These are phyloP conservation scores for Columba janthina DNA, from an alignment of 2,113 vertebrate genomes.

Conservation along the genomic window DNA sequence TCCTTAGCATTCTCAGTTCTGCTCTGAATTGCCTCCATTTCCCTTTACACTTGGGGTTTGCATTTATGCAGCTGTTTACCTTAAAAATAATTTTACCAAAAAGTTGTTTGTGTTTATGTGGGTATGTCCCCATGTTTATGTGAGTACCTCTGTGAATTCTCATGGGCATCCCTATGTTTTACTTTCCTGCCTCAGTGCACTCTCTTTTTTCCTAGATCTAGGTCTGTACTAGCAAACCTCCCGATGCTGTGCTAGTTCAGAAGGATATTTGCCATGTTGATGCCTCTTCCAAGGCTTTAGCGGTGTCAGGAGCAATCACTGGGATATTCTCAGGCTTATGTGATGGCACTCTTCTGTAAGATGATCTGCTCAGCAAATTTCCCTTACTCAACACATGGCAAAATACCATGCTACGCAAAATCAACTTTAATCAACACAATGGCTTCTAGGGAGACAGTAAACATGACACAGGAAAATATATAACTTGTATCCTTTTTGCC, in stretches of 20 bases:
- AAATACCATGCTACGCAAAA: neutral
- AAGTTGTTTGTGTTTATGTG: neutral
- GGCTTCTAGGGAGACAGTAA: neutral
- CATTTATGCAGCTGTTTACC: neutral
- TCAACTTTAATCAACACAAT: neutral
- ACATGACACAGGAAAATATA: neutral
- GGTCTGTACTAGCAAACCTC: neutral
- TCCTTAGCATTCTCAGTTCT: neutral
- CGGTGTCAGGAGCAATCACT: neutral
- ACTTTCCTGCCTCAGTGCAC: neutral
- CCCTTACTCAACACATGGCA: neutral
- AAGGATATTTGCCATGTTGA: too few relatives aligned
- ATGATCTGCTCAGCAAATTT: neutral
- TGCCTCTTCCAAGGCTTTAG: neutral
- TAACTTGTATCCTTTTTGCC: neutral
- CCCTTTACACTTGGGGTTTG: neutral
- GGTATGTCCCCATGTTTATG: too few relatives aligned
- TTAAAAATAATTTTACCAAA: neutral
- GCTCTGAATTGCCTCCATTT: neutral
- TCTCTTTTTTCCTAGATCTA: neutral
- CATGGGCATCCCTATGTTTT: neutral
- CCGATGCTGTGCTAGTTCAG: neutral
- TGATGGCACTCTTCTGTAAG: neutral
- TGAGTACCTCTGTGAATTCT: neutral
- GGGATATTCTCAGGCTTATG: rapidly evolving